Conservation (phyloP, 2,113 vertebrate species). For the Brachypteracias leptosomus region DNA sequence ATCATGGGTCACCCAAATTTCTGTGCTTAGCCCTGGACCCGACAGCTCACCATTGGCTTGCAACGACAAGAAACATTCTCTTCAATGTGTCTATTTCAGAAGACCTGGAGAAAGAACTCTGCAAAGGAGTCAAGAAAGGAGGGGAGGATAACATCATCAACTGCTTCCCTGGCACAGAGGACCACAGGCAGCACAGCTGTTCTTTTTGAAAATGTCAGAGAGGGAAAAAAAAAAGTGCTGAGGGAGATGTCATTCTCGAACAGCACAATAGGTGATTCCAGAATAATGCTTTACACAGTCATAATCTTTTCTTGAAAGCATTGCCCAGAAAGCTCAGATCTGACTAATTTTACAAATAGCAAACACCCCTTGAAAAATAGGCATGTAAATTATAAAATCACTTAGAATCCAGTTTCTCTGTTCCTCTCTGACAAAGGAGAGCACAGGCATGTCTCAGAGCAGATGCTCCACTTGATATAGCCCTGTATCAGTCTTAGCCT, state of each 20-base stretch:
- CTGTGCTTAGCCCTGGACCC: not conserved
- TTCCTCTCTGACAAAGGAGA: not conserved
- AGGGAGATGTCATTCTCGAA: not conserved
- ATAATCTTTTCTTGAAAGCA: not conserved
- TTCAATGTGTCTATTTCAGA: not conserved
- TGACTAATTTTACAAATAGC: not conserved
- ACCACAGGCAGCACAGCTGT: constrained; percentile 7
- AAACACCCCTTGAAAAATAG: not conserved
- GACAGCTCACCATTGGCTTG: not conserved
- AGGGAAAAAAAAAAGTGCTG: not conserved
- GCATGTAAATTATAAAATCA: not conserved
- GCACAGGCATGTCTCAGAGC: rapidly evolving
- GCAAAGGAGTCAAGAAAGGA: not conserved
- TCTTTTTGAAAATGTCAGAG: constrained; percentile 41
- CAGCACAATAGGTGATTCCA: not conserved
- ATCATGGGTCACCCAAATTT: not conserved
- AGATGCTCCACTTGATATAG: not conserved
- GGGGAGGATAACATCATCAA: not conserved
- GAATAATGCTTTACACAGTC: not conserved
- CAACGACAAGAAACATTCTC: not conserved
- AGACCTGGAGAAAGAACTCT: not conserved
- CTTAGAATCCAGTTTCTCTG: not conserved
- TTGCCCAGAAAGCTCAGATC: not conserved
- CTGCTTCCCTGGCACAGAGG: not conserved
- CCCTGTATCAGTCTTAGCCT: not conserved